A percentile compares a stretch with the other conserved stretches of the same genome.
Evolutionary conservation across 2,113 vertebrate species (phyloP).

Genomic region (Psilopsiagon aymara): DNA sequence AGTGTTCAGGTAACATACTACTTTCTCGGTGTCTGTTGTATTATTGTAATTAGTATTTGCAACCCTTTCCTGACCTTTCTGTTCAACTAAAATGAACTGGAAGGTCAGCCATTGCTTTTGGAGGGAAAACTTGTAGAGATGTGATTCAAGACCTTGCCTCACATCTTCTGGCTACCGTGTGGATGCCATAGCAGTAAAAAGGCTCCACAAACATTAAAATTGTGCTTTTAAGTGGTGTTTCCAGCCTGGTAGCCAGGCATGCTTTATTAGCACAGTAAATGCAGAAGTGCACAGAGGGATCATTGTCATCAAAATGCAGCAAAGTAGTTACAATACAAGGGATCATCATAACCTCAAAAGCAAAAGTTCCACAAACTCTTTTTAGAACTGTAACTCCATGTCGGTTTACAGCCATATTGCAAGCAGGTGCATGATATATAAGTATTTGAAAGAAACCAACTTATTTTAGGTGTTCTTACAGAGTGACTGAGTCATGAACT

Average conservation of each 20-base stretch:
- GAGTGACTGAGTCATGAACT: neutral
- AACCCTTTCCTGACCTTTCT: neutral
- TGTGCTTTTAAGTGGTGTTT: neutral
- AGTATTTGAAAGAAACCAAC: neutral
- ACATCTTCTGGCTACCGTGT: neutral
- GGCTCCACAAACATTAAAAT: neutral
- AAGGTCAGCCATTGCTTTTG: neutral
- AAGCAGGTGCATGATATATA: neutral
- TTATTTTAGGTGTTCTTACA: neutral
- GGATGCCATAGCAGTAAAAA: neutral
- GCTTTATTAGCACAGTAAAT: neutral
- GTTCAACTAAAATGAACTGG: neutral
- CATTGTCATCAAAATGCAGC: accelerated
- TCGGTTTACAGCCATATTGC: neutral
- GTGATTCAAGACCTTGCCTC: neutral
- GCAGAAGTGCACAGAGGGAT: neutral
- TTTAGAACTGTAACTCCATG: neutral
- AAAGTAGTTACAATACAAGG: neutral
- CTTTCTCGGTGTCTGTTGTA: neutral
- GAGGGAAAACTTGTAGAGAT: neutral
- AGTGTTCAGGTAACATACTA: neutral
- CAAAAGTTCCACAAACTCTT: neutral
- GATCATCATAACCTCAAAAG: neutral
- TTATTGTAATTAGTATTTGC: neutral
- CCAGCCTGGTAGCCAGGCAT: neutral